phyloP scores from a whole-genome alignment of 2,888 invertebrate species.

The Fragum whitleyi region DNA sequence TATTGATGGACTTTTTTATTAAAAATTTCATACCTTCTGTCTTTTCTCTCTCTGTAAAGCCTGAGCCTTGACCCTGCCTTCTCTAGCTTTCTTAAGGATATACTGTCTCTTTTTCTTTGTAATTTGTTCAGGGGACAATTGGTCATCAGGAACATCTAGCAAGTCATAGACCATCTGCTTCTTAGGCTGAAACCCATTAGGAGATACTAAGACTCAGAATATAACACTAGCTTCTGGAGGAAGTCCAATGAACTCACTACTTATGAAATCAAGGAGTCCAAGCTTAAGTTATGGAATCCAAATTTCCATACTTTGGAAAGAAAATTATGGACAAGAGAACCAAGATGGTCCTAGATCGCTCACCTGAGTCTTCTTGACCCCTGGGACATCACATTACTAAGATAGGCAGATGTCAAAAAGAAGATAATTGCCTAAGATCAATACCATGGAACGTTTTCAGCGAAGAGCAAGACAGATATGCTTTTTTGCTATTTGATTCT shows the following conservation, averaged over 20 bases:
- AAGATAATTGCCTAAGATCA: too few species aligned
- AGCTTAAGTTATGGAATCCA: background rate
- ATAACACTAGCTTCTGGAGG: background rate
- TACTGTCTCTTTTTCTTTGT: slow-evolving; percentile 86
- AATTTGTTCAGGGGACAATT: slow-evolving; percentile 80
- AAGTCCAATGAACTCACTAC: too few species aligned
- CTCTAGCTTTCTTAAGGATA: slow-evolving; percentile 80
- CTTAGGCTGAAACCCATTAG: slow-evolving; percentile 41
- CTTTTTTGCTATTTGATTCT: too few species aligned
- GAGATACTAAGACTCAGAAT: background rate
- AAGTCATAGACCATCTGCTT: slow-evolving; percentile 77
- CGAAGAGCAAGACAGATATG: too few species aligned
- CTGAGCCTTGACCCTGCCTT: slow-evolving; percentile 76
- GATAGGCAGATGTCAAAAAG: too few species aligned
- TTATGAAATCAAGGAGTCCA: background rate
- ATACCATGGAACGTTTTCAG: too few species aligned
- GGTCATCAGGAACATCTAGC: slow-evolving; percentile 81
- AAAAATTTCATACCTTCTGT: slow-evolving; percentile 78
- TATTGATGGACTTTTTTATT: too few species aligned
- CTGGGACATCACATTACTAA: too few species aligned
- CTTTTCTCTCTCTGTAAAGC: slow-evolving; percentile 77
- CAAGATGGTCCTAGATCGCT: too few species aligned
- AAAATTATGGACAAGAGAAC: background rate
- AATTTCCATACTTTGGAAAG: background rate
- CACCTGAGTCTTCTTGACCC: too few species aligned